Evolutionary conservation across 2,797 vertebrate genomes (phyloP).

Genomic region (Girardinus metallicus): DNA sequence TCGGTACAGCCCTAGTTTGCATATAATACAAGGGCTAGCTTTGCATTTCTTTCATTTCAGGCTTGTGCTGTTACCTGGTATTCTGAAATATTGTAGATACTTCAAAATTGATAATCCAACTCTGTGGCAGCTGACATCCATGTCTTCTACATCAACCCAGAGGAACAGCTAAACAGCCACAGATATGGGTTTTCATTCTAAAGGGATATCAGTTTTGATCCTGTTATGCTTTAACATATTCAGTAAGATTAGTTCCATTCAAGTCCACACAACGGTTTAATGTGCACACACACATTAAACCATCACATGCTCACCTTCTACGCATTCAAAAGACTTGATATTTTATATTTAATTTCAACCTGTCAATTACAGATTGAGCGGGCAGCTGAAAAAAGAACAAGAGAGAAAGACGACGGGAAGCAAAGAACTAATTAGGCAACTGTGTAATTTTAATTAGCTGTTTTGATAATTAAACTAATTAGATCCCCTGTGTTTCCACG

Average conservation of each 20-base stretch:
- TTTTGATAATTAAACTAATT: constrained; percentile 99
- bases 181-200: neutral
- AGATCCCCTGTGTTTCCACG: constrained; percentile 99
- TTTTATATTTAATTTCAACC: constrained; percentile 97
- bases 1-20: too few relatives aligned
- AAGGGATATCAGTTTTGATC: neutral
- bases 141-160: neutral
- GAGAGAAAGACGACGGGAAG: constrained; percentile 83
- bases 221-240: neutral
- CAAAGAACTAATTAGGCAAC: constrained; percentile 99
- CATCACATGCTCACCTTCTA: constrained; percentile 7
- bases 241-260: constrained; percentile 26
- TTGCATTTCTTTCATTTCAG: neutral
- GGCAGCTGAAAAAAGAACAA: constrained; percentile 74
- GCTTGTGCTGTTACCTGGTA: neutral
- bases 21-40: neutral
- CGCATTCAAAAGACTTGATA: constrained; percentile 65
- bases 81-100: neutral
- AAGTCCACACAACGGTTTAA: constrained; percentile 9
- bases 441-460: constrained; percentile 99
- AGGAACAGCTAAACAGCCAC: neutral
- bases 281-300: neutral
- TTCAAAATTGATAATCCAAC: neutral
- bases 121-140: neutral
- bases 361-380: constrained; percentile 94